Base-by-base conservation (phyloP, 2,888 invertebrate species). In the Nomada fabriciana region DNA sequence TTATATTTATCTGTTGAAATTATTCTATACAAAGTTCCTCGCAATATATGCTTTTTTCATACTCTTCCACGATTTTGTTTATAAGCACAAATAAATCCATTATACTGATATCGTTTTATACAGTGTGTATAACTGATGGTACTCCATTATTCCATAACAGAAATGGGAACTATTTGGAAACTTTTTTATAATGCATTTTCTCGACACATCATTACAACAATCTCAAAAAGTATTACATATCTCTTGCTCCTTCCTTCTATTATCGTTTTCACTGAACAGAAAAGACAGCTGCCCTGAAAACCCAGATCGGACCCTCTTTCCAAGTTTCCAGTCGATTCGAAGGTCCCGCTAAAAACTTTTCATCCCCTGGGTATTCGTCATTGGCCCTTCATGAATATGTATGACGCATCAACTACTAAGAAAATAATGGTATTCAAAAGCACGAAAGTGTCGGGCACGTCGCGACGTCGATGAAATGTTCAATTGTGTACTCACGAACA, bases 341-440 rank as follows among this genome's bases (percentile, higher is more conserved):
- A 61, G 15, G 50, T 47, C 15, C n/a, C 13, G 15, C 9, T 29
- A 4, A 71, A 71, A 71, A 13, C 20, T 15, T 23, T 42, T 42
- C 61, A 2, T 20, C 15, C 29, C 15, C 3, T 18, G 18, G 25
- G n/a, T 36, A 61, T 71, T 61, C 42, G 18, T 13, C n/a, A 29
- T 59, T n/a, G 47, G 47, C 0, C 11, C 29, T 71, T 61, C 61
- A 23, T 61, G 61, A 71, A 71, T 71, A 71, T 71, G 36, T 52
- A 71, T 71, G 18, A 0, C n/a, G 52, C 61, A 53, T 61, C 60
- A 61, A 61, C 50, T 71, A 29, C 52, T 61, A 71, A 61, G 71
- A 71, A 71, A 52, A 61, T 61, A 71, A 71, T 60, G 60, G 29
- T 60, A 70, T 70, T 70, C 70, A 50, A 70, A 70, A 70, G 50